phyloP scores from a whole-genome alignment of 92 coral and sea anemone genomes.

The Actinernus sp. region DNA sequence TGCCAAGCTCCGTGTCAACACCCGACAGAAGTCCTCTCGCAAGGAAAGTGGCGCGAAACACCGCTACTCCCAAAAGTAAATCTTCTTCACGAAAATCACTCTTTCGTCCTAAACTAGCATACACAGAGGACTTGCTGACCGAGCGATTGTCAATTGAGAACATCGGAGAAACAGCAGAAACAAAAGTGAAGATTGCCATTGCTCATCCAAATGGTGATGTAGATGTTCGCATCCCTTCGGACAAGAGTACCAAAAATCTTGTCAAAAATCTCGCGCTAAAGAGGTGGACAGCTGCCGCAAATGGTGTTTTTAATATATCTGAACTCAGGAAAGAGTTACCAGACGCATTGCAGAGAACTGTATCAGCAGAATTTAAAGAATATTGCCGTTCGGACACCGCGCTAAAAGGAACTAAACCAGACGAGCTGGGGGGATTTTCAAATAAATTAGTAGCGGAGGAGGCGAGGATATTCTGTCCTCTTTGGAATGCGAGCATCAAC shows the following conservation, averaged over 20 bases:
- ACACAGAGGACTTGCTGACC: neutral
- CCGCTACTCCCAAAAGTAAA: neutral
- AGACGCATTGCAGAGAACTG: conserved; percentile 16
- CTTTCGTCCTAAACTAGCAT: neutral
- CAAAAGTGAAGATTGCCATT: neutral
- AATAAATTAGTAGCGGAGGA: conserved; percentile 38
- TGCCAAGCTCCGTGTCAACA: neutral
- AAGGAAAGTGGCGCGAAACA: neutral
- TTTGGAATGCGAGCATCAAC: conserved; percentile 41
- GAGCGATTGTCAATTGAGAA: neutral
- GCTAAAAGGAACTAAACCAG: conserved; percentile 41
- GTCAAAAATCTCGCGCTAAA: neutral
- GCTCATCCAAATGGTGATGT: neutral
- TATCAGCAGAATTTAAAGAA: conserved; percentile 23
- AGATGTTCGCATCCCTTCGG: neutral
- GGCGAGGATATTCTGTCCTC: conserved; percentile 20
- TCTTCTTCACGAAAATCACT: neutral
- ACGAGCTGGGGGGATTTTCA: conserved; percentile 37
- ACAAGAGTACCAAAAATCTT: neutral
- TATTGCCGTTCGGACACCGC: conserved; percentile 42
- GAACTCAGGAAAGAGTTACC: conserved; percentile 23
- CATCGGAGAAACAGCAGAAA: neutral
- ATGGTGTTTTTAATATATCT: conserved; percentile 25
- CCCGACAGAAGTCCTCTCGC: neutral
- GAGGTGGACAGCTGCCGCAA: conserved; percentile 13